These are phyloP conservation scores for Pantherophis guttatus DNA, from an alignment of 2,113 vertebrate genomes.

Conservation along the genomic window DNA sequence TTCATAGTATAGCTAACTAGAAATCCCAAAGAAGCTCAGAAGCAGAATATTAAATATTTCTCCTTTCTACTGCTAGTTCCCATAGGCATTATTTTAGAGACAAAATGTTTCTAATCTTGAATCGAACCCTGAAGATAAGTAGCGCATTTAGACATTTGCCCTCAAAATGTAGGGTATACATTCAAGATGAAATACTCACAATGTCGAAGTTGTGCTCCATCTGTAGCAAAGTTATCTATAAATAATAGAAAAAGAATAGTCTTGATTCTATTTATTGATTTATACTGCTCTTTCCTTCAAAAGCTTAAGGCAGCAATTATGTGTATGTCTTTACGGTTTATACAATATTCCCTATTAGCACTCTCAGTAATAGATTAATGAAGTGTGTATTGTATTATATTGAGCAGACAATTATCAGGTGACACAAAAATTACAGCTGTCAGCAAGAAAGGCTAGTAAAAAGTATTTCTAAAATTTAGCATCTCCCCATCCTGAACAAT, in stretches of 20 bases:
- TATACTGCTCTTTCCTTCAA: neutral
- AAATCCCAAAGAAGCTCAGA: neutral
- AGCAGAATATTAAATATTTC: neutral
- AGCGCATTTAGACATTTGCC: neutral
- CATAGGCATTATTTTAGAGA: neutral
- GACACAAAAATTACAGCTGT: neutral
- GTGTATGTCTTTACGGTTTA: neutral
- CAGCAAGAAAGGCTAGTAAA: neutral
- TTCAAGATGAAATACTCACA: constrained; percentile 77
- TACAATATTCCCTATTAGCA: neutral
- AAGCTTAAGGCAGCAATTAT: neutral
- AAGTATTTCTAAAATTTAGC: neutral
- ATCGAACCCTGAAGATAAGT: neutral
- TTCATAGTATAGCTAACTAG: neutral
- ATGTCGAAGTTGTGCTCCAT: constrained; percentile 99
- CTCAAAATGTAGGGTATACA: neutral
- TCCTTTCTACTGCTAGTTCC: neutral
- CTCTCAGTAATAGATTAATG: neutral
- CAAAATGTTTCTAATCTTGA: neutral
- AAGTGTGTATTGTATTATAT: neutral
- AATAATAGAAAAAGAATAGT: constrained; percentile 35
- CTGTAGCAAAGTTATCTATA: constrained; percentile 94
- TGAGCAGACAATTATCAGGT: neutral
- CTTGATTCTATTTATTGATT: neutral
- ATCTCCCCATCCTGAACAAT: neutral